Base-by-base conservation (phyloP, 2,113 vertebrate genomes). In the Triplophysa rosa region DNA sequence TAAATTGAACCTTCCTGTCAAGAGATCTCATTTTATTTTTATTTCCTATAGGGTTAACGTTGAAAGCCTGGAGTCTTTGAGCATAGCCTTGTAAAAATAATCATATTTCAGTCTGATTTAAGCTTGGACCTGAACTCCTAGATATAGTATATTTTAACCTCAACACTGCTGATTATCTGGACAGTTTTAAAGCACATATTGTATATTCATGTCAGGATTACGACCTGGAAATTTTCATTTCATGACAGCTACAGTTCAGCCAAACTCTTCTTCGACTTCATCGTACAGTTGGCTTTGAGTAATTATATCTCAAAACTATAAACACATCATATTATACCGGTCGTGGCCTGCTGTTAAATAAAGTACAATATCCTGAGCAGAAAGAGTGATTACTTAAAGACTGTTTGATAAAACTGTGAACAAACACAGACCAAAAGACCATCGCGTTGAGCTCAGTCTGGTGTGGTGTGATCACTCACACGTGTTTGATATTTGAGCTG, bases 171-270 rank as follows among this genome's bases (percentile, higher is more conserved):
- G 87, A 76, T 86, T 86, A 85, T 92, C 92, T 93, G 92, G 90
- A 92, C 67, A 91, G 80, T 89, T 81, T 92, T 90, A 92, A 82
- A 59, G 17, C 47, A 14, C 16, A 9, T 21, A 37, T 5, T 87
- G 84, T 83, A 87, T 93, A 90, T 93, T 91, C 90, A 91, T 74
- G 84, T 77, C 83, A 80, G 73, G 81, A 86, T 69, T 79, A 82
- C 49, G 82, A 85, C 88, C 91, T 92, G 90, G 87, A 89, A 89
- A 84, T 86, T 87, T 89, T 89, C 84, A 89, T 82, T 78, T 65
- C 81, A 82, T 84, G 87, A 87, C 90, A 87, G 84, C 63, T 69
- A 52, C 24, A 26, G 19, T 71, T 21, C 4, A 67, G 40, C 77
- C 84, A 77, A 82, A 64, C 21, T 80, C 14, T 77, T 83, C 78